These are phyloP conservation scores for Acanthis flammea DNA, from an alignment of 2,797 vertebrate species.

Conservation along the genomic window DNA sequence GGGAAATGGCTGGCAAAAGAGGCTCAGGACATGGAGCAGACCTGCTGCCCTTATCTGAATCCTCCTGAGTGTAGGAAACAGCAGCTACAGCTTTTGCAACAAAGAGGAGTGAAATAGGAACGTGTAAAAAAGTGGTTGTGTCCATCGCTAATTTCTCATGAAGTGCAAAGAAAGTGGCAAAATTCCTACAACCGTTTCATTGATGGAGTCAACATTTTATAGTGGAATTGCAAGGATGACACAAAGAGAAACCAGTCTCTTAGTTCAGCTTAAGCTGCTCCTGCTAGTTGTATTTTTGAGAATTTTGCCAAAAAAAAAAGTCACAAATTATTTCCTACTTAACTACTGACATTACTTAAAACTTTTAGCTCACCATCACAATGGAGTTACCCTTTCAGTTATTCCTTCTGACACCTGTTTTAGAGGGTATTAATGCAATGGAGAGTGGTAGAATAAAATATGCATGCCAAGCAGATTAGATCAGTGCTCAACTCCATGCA, in stretches of 20 bases:
- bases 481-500: background rate
- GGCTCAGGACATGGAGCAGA: background rate
- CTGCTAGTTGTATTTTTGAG: conserved; percentile 22
- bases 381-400: background rate
- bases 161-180: background rate
- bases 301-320: conserved; percentile 39
- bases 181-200: background rate
- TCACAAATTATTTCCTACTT: background rate
- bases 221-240: background rate
- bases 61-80: background rate
- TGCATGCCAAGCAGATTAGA: background rate
- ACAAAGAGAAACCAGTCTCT: background rate
- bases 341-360: conserved; percentile 13
- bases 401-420: conserved; percentile 29
- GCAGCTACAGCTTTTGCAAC: background rate
- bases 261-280: conserved; percentile 27
- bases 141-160: background rate
- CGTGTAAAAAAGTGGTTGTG: background rate
- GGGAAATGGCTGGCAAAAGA: background rate
- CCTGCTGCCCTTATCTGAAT: background rate
- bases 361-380: background rate
- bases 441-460: background rate
- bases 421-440: background rate
- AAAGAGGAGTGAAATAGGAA: background rate
- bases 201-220: background rate